Conservation (phyloP, 2,113 vertebrate genomes). For the Grantiella picta region DNA sequence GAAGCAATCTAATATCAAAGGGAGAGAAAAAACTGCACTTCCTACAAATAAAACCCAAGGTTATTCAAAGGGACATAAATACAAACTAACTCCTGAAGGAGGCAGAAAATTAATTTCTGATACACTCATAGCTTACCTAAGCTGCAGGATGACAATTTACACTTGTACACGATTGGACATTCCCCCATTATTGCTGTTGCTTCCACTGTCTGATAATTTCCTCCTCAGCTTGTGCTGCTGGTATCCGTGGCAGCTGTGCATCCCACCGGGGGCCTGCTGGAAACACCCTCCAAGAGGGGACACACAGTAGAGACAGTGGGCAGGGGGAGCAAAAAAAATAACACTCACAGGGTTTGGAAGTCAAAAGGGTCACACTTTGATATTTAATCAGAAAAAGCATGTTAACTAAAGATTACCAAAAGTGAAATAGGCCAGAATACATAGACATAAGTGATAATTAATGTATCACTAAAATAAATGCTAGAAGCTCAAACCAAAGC, state of each 20-base stretch:
- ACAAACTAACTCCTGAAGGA: background rate
- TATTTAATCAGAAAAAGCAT: background rate
- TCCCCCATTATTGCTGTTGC: slow-evolving; percentile 4
- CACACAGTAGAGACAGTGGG: background rate
- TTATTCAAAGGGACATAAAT: background rate
- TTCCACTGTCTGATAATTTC: background rate
- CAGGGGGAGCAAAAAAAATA: background rate
- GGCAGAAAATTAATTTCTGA: slow-evolving; percentile 24
- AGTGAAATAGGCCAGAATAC: background rate
- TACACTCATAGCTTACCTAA: background rate
- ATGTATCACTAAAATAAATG: background rate
- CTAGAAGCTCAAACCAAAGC: background rate
- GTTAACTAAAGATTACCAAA: background rate
- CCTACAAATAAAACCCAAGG: background rate
- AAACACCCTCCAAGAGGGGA: background rate
- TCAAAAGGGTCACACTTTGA: background rate
- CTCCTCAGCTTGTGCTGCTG: slow-evolving; percentile 5
- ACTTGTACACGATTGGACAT: background rate
- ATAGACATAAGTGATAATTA: background rate
- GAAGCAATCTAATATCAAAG: background rate
- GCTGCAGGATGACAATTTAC: background rate
- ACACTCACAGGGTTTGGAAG: background rate
- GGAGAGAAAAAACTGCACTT: background rate
- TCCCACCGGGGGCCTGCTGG: background rate
- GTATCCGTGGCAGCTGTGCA: slow-evolving; percentile 68